Percentiles rank a stretch among this genome's conserved stretches.
Evolutionary conservation across 2,113 vertebrate species (phyloP).

Genomic region (Caranx melampygus): DNA sequence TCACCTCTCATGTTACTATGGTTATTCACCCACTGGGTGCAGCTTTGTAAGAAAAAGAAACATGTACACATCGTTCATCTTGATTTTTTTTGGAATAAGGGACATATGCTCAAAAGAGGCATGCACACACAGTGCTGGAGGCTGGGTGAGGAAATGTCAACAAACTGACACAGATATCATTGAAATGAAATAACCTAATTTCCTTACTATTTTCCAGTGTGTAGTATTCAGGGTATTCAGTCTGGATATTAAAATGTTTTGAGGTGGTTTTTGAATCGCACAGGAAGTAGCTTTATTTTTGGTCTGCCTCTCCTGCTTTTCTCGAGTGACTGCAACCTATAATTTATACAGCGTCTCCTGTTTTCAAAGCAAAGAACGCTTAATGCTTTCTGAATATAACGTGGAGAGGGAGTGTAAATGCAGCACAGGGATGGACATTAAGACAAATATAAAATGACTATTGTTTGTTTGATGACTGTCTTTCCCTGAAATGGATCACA

Average conservation of each 20-base stretch:
- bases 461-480: constrained; percentile 30
- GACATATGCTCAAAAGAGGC: background rate
- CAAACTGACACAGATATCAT: background rate
- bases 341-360: constrained; percentile 38
- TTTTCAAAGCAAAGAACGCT: constrained; percentile 36
- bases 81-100: background rate
- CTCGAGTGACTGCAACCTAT: constrained; percentile 28
- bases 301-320: constrained; percentile 23
- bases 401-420: background rate
- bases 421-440: constrained; percentile 4
- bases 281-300: constrained; percentile 34
- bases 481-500: constrained; percentile 10
- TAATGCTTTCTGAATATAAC: constrained; percentile 25
- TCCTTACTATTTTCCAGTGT: background rate
- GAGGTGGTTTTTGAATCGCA: constrained; percentile 25
- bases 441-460: constrained; percentile 23
- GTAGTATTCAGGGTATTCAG: background rate
- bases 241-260: constrained; percentile 14
- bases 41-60: background rate
- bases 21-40: background rate
- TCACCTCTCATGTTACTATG: background rate
- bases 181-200: too few relatives aligned
- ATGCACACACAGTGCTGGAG: background rate
- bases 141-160: background rate
- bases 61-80: background rate